Evolutionary conservation across 2,888 invertebrate species (phyloP), one percentile per base, ranked within the genome.

Genomic region (Choreutis nemorana): DNA sequence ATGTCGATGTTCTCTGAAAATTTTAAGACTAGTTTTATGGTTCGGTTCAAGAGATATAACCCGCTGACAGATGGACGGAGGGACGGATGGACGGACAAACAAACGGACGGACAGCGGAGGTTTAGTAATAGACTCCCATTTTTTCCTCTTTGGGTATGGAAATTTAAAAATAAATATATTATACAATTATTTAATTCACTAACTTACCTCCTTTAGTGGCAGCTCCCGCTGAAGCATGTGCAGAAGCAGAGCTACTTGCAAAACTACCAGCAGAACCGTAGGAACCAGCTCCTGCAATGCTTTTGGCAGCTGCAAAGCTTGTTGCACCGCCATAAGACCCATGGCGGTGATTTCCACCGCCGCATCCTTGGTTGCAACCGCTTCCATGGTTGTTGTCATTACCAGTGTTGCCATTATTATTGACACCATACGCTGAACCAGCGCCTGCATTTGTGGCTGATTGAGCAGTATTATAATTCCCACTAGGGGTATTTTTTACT

Each of bases 201-300:
- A 10, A 35, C 45, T 49, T 35, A 70, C 72, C 63, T 62, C 65
- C 68, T 66, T 72, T 72, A 18, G 56, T 55, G 26, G 48, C 50
- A 22, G 60, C 55, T 37, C 71, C 70, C 20, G 68, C 44, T 12
- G 62, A 51, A 11, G 71, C 61, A 29, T 71, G 65, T 3, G 71
- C 66, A 12, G 53, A 50, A n/a, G 71, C 63, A 14, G 65, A 61
- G 34, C 68, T 68, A 39, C 63, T 55, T n/a, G 71, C 58, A 30
- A 55, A 68, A 40, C 59, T 57, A 28, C 60, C 54, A 21, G 53
- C 58, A 3, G 34, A 25, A 10, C 42, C 50, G 26, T 40, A 44
- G 2, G 42, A 33, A 12, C 44, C 39, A 14, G 34, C 41, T 3
- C 40, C 39, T 8, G 53, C 26, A n/a, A 51, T 37, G 33, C 64